Conservation (phyloP, 2,113 vertebrate genomes). For the Brachirus orientalis region DNA sequence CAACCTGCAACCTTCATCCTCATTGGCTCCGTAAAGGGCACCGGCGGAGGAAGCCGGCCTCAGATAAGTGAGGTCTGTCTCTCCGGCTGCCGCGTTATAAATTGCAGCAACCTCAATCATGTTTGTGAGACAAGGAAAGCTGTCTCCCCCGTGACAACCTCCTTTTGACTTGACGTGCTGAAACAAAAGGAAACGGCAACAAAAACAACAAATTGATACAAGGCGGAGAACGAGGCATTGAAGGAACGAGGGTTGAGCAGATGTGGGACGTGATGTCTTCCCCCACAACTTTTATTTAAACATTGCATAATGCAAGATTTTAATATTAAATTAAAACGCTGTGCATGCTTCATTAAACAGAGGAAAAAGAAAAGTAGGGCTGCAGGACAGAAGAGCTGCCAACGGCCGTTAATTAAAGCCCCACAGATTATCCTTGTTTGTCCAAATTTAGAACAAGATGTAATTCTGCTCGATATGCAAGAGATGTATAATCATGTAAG, state of each 20-base stretch:
- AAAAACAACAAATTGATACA: slow-evolving; percentile 54
- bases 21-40: slow-evolving; percentile 75
- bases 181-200: not conserved
- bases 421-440: slow-evolving; percentile 19
- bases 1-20: slow-evolving; percentile 74
- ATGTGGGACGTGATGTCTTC: slow-evolving; percentile 48
- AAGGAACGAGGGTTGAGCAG: slow-evolving; percentile 30
- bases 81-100: slow-evolving; percentile 48
- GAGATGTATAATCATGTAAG: slow-evolving; percentile 11
- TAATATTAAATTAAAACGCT: slow-evolving; percentile 25
- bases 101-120: slow-evolving; percentile 60
- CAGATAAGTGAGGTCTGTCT: slow-evolving; percentile 71
- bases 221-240: slow-evolving; percentile 26
- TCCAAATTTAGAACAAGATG: slow-evolving; percentile 21
- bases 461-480: slow-evolving; percentile 19
- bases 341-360: not conserved
- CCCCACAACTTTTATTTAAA: slow-evolving; percentile 39
- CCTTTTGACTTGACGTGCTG: slow-evolving; percentile 60
- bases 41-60: slow-evolving; percentile 36
- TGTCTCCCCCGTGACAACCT: slow-evolving; percentile 67
- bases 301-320: slow-evolving; percentile 10
- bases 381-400: slow-evolving; percentile 29
- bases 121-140: slow-evolving; percentile 48
- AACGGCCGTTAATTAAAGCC: slow-evolving; percentile 33
- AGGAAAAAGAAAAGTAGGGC: not conserved